phyloP scores from a whole-genome alignment of 2,113 vertebrate species.

The Eidolon helvum region DNA sequence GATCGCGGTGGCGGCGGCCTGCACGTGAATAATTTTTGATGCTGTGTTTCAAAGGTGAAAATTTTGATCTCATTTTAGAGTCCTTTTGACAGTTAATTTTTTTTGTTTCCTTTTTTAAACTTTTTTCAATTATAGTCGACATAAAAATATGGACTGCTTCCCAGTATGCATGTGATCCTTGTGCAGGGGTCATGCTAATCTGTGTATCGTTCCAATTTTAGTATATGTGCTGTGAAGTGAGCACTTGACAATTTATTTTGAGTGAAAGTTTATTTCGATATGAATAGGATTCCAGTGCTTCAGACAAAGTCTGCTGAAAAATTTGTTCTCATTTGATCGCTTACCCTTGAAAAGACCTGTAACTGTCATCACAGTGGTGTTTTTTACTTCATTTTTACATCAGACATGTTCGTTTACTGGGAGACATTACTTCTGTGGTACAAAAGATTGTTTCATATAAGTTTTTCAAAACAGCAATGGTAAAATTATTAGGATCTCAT shows the following conservation, averaged over 20 bases:
- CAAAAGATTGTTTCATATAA: neutral
- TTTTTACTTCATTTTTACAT: conserved; percentile 3
- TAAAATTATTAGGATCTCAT: conserved; percentile 5
- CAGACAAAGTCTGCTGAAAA: neutral
- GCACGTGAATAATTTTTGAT: neutral
- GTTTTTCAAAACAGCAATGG: neutral
- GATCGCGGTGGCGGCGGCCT: no score
- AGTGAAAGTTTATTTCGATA: conserved; percentile 2
- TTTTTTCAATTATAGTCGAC: no score
- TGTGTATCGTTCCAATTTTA: no score
- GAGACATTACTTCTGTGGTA: neutral
- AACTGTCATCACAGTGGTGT: neutral
- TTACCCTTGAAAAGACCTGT: neutral
- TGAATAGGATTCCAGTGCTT: neutral
- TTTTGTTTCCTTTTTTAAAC: neutral
- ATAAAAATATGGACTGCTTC: no score
- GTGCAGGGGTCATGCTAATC: no score
- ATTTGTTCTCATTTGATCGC: conserved; percentile 16
- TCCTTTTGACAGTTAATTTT: conserved; percentile 10
- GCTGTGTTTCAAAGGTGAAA: conserved; percentile 28
- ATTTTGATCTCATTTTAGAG: neutral
- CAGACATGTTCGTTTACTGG: neutral
- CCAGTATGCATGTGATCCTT: no score
- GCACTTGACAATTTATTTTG: neutral
- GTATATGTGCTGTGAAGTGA: no score